Percentiles rank a stretch among this genome's conserved stretches.
phyloP scores from a whole-genome alignment of 2,113 vertebrate genomes.

The Clupea harengus region DNA sequence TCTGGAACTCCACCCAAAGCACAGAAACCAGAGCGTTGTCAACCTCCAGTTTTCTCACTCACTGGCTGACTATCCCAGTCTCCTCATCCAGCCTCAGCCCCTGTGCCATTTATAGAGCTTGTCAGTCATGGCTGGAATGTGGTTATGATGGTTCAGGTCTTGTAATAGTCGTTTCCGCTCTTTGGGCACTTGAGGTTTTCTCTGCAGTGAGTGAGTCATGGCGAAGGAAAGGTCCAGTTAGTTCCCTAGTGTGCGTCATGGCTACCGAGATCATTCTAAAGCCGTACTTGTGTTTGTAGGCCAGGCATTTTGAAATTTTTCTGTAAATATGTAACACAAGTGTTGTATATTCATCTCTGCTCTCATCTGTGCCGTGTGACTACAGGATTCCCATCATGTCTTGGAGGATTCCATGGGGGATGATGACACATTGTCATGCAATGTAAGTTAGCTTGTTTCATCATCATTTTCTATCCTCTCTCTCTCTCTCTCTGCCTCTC shows the following conservation, averaged over 20 bases:
- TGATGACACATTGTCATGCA: constrained; percentile 43
- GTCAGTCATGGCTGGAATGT: neutral
- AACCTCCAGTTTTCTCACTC: neutral
- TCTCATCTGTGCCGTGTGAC: constrained; percentile 19
- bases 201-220: neutral
- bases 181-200: neutral
- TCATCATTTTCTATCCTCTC: neutral
- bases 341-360: neutral
- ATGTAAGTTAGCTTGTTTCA: constrained; percentile 34
- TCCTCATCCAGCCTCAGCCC: constrained; percentile 2
- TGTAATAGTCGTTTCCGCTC: neutral
- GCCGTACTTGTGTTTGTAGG: neutral
- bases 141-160: constrained; percentile 18
- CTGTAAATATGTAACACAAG: neutral
- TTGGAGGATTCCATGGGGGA: constrained; percentile 50
- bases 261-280: neutral
- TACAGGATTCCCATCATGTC: constrained; percentile 44
- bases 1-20: constrained; percentile 30
- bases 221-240: neutral
- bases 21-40: neutral
- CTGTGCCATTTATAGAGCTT: neutral
- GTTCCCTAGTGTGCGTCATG: neutral
- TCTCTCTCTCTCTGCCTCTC: neutral
- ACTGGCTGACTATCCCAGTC: neutral
- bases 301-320: neutral